These are phyloP conservation scores for Crenuchus spilurus DNA, from an alignment of 2,797 vertebrate species.

Conservation along the genomic window DNA sequence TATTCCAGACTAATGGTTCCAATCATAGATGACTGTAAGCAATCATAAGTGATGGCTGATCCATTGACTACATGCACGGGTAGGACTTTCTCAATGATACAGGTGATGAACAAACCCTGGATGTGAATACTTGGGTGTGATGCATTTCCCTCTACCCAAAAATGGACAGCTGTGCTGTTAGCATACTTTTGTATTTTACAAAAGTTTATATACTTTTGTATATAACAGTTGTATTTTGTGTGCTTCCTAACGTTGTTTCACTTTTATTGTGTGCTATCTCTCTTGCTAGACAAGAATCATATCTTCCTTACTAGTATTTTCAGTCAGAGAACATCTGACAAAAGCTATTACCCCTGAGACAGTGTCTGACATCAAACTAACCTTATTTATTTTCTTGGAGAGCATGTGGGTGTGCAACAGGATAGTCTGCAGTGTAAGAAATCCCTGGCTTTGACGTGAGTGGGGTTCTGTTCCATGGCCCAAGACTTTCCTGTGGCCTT, in stretches of 20 bases:
- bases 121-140: slow-evolving; percentile 61
- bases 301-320: slow-evolving; percentile 26
- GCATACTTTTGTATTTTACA: too few relatives aligned
- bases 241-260: slow-evolving; percentile 12
- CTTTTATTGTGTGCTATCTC: slow-evolving; percentile 18
- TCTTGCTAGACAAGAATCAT: slow-evolving; percentile 10
- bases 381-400: slow-evolving; percentile 67
- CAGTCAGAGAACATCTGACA: slow-evolving; percentile 42
- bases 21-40: slow-evolving; percentile 77
- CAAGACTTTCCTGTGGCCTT: slow-evolving; percentile 65
- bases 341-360: slow-evolving; percentile 54
- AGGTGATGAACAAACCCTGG: not conserved
- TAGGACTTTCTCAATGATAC: slow-evolving; percentile 2
- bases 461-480: slow-evolving; percentile 71
- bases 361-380: slow-evolving; percentile 62
- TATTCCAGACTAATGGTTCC: slow-evolving; percentile 66
- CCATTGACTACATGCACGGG: slow-evolving; percentile 57
- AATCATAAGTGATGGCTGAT: slow-evolving; percentile 50
- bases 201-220: slow-evolving; percentile 5
- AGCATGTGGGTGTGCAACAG: slow-evolving; percentile 63
- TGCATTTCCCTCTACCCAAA: slow-evolving; percentile 3
- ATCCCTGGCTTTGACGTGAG: slow-evolving; percentile 72
- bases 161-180: not conserved
- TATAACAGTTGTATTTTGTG: slow-evolving; percentile 5
- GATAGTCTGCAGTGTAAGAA: slow-evolving; percentile 65